Evolutionary conservation across 2,888 invertebrate species (phyloP), one percentile per base, ranked within the genome.

Genomic region (Dolichomitus sp.): DNA sequence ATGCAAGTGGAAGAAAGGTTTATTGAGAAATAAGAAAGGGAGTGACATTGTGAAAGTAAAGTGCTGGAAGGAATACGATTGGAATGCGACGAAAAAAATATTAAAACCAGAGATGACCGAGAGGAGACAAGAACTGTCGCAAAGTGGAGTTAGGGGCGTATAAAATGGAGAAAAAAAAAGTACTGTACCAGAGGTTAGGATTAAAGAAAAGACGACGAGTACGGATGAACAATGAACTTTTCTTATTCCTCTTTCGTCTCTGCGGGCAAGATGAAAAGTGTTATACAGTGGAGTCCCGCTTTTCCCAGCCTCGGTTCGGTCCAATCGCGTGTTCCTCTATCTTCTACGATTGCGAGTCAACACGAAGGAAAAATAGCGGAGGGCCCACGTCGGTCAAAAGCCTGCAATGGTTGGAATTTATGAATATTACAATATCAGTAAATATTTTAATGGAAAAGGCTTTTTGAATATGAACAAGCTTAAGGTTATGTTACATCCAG

Each of bases 171-270:
- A 75, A 57, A 1, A 75, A 45, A 33, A 57, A 23, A 23, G 23
- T 23, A 66, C 19, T 14, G 33, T n/a, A 54, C 45, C 14, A 57
- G 19, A 54, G 48, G 33, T 17, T 12, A 27, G n/a, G 19, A 45
- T 37, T 17, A 19, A 30, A 68, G 65, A 70, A 63, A 78, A 70
- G 23, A 66, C 27, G 27, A 69, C 45, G 42, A 68, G 30, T 33
- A 11, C 57, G 63, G 57, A 65, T 74, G 78, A 78, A 78, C 74
- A 74, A 82, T 78, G 65, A 82, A 82, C 69, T 82, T 81, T 78
- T 78, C 74, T 78, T 82, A 82, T 78, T 78, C 48, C 68, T 70
- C 70, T 78, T 74, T 75, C 50, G 54, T 54, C 63, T 70, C 30
- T 45, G 42, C 40, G 19, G 17, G 66, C 61, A 30, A 40, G 69